Evolutionary conservation across 1,140 invertebrate species (phyloP).

Genomic region (Monochamus saltuarius): DNA sequence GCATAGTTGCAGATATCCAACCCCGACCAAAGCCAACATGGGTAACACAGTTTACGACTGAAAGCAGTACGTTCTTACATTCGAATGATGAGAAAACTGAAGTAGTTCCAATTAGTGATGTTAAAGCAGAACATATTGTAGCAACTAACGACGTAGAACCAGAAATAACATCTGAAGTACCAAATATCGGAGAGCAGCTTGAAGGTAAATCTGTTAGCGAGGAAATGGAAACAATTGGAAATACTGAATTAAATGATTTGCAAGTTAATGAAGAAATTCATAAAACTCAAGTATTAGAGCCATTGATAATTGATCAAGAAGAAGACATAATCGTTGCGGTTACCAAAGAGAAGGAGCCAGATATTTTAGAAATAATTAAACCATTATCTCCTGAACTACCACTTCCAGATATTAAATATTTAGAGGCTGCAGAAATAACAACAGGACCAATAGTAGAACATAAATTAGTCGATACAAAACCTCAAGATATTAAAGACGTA

Average conservation of each 20-base stretch:
- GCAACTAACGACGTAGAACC: too few relatives aligned
- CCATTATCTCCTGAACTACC: conserved; percentile 16
- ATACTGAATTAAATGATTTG: too few relatives aligned
- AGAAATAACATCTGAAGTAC: too few relatives aligned
- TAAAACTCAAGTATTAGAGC: too few relatives aligned
- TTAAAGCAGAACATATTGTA: too few relatives aligned
- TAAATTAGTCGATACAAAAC: neutral
- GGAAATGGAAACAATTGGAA: too few relatives aligned
- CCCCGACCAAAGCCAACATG: neutral
- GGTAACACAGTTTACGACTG: neutral
- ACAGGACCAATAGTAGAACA: conserved; percentile 13
- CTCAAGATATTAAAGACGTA: conserved; percentile 9
- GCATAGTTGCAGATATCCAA: conserved; percentile 5
- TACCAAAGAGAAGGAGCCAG: neutral
- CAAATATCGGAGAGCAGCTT: too few relatives aligned
- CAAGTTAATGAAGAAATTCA: too few relatives aligned
- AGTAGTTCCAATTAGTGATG: too few relatives aligned
- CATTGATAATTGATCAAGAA: too few relatives aligned
- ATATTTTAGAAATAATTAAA: neutral
- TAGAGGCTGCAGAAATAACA: conserved; percentile 15
- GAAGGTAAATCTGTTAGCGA: too few relatives aligned
- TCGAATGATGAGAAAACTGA: too few relatives aligned
- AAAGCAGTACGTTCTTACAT: neutral
- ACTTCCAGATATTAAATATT: conserved; percentile 13
- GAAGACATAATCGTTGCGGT: neutral